Evolutionary conservation across 2,113 vertebrate species (phyloP).

Genomic region (Thalassarche chlororhynchos): DNA sequence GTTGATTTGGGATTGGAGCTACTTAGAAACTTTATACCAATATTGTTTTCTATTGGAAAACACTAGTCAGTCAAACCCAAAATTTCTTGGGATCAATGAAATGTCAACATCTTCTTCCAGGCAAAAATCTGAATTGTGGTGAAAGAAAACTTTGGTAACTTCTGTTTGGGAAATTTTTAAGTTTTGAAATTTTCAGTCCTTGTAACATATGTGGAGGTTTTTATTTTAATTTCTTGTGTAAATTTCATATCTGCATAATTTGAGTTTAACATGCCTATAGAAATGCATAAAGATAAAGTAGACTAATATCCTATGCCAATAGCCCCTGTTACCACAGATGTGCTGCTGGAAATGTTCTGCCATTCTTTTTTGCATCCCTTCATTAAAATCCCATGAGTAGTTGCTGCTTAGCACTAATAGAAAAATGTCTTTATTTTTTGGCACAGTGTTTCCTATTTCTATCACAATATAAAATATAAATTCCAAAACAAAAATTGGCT

Average conservation of each 20-base stretch:
- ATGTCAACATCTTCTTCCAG: background rate
- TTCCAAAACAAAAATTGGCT: background rate
- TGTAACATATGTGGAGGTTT: background rate
- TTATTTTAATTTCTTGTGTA: background rate
- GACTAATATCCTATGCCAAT: background rate
- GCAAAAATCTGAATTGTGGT: background rate
- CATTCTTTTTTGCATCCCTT: background rate
- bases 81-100: background rate
- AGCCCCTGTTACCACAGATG: background rate
- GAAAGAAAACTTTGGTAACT: background rate
- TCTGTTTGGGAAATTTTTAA: background rate
- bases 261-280: background rate
- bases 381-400: slow-evolving; percentile 32
- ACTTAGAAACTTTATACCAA: background rate
- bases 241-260: background rate
- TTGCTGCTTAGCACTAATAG: background rate
- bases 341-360: slow-evolving; percentile 20
- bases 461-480: background rate
- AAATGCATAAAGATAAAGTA: background rate
- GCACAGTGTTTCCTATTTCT: background rate
- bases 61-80: background rate
- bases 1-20: background rate
- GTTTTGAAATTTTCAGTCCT: background rate
- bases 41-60: background rate
- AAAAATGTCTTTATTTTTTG: background rate